Evolutionary conservation across 35 echinoderm and acorn worm genomes (phyloP).

Genomic region (Nesometra sesokonis): DNA sequence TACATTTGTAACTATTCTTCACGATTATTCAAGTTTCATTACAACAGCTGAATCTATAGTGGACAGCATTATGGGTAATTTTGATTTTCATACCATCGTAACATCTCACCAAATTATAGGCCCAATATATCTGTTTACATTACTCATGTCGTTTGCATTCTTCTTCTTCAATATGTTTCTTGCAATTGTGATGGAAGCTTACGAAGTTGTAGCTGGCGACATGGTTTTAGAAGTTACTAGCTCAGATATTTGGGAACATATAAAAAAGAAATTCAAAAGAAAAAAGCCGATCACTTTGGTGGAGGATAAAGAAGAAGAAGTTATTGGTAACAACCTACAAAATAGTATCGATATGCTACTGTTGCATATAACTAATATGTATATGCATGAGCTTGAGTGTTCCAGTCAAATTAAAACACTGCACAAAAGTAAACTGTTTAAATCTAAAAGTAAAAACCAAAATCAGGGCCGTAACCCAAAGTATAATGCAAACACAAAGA

Average conservation of each 20-base stretch:
- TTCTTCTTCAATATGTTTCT: slow-evolving; percentile 96
- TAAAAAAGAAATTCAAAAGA: neutral
- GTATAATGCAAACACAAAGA: no score
- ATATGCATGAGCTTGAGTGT: neutral
- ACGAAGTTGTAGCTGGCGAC: neutral
- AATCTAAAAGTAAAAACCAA: no score
- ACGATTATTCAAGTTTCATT: slow-evolving; percentile 74
- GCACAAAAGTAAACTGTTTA: neutral
- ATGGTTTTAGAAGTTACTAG: neutral
- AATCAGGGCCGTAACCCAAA: no score
- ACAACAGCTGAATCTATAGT: slow-evolving; percentile 58
- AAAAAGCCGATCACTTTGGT: neutral
- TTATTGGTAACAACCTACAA: neutral
- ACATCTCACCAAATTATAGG: slow-evolving; percentile 31
- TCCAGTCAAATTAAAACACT: neutral
- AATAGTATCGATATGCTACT: neutral
- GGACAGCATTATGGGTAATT: slow-evolving; percentile 67
- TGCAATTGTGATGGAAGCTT: slow-evolving; percentile 83
- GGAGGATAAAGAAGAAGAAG: neutral
- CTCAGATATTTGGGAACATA: neutral
- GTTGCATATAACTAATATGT: neutral
- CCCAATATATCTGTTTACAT: slow-evolving; percentile 69
- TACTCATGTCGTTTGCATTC: slow-evolving; percentile 59
- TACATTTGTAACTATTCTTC: slow-evolving; percentile 26
- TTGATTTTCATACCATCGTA: slow-evolving; percentile 34